These are phyloP conservation scores for Rhynchotus rufescens DNA, from an alignment of 2,797 vertebrate genomes.

Conservation along the genomic window DNA sequence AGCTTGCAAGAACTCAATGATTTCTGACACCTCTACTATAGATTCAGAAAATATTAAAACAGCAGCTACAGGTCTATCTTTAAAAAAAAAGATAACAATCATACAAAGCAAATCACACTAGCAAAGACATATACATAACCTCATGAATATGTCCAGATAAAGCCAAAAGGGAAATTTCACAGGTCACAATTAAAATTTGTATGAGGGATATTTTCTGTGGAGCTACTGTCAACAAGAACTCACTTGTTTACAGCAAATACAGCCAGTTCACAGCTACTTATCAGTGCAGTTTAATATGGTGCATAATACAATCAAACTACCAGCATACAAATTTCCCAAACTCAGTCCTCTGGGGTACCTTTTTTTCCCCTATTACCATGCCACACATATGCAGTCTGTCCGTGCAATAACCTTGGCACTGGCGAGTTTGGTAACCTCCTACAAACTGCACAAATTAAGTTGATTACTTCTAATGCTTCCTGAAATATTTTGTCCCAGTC, in stretches of 20 bases:
- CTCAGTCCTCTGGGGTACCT: background rate
- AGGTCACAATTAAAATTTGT: background rate
- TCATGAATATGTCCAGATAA: background rate
- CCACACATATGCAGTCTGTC: background rate
- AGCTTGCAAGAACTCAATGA: background rate
- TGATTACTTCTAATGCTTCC: background rate
- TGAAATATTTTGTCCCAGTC: background rate
- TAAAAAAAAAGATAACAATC: fast-evolving
- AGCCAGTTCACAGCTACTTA: background rate
- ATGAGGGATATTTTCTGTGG: background rate
- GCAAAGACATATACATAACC: background rate
- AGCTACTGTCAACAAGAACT: background rate
- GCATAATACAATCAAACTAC: background rate
- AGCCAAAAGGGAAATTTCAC: background rate
- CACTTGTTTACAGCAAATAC: background rate
- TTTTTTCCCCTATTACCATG: background rate
- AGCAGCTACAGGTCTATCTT: background rate
- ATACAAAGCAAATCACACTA: background rate
- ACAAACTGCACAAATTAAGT: background rate
- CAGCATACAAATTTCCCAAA: background rate
- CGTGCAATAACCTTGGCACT: background rate
- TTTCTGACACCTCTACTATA: background rate
- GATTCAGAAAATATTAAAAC: background rate
- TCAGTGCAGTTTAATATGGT: background rate
- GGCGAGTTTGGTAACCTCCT: background rate